Conservation (phyloP, 2,888 invertebrate species). For the Hyposoter dolosus region DNA sequence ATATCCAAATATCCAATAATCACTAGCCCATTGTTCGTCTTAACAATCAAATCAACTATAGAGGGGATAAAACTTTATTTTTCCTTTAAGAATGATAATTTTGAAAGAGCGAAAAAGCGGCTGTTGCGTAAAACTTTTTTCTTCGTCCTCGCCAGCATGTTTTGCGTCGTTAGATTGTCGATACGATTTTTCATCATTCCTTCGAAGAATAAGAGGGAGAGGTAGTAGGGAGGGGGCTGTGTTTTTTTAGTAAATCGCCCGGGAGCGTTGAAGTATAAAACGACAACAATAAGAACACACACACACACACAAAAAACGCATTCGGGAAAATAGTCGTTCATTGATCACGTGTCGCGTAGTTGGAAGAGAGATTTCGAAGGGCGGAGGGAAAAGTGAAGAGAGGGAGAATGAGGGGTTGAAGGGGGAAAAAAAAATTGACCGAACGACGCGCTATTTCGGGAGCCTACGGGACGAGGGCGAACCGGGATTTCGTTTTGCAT, state of each 20-base stretch:
- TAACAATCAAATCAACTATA: slow-evolving; percentile 1
- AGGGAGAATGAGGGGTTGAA: slow-evolving; percentile 16
- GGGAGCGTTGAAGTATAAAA: slow-evolving; percentile 52
- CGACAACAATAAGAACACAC: slow-evolving; percentile 7
- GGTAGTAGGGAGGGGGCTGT: slow-evolving; percentile 67
- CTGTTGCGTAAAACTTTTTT: neutral
- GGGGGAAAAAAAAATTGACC: slow-evolving; percentile 28
- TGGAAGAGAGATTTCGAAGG: neutral
- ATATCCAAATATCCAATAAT: neutral
- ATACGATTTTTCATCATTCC: slow-evolving; percentile 19
- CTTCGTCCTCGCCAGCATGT: neutral
- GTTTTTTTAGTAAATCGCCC: slow-evolving; percentile 71
- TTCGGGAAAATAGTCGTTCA: slow-evolving; percentile 63
- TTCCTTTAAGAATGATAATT: neutral
- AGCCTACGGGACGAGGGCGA: slow-evolving; percentile 74
- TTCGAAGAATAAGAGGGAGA: slow-evolving; percentile 29
- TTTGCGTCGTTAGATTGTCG: neutral
- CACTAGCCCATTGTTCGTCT: neutral
- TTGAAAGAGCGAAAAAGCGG: neutral
- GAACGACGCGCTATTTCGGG: slow-evolving; percentile 63
- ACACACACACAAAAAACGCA: slow-evolving; percentile 20
- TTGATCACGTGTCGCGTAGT: slow-evolving; percentile 61
- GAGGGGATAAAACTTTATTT: neutral
- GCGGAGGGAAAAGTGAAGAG: neutral
- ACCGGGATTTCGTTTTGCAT: slow-evolving; percentile 76